These are phyloP conservation scores for Ips typographus DNA, from an alignment of 1,140 invertebrate genomes.

Conservation along the genomic window DNA sequence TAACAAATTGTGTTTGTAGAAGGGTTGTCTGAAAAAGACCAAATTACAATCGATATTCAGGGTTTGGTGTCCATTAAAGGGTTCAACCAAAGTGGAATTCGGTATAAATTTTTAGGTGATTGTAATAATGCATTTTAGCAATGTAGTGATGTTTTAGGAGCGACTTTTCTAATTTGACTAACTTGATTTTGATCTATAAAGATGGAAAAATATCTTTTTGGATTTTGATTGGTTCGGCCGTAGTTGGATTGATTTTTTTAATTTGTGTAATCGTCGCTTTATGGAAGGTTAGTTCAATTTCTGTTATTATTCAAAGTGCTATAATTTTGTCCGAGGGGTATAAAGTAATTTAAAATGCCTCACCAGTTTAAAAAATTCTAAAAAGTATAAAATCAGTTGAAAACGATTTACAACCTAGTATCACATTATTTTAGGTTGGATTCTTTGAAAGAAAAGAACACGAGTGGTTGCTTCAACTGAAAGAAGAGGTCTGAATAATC, in stretches of 20 bases:
- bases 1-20: neutral
- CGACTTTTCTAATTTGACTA: slow-evolving; percentile 2
- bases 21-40: neutral
- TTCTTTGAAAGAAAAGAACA: slow-evolving; percentile 23
- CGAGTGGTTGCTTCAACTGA: slow-evolving; percentile 3
- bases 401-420: neutral
- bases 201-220: slow-evolving; percentile 7
- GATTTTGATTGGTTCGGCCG: slow-evolving; percentile 20
- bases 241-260: slow-evolving; percentile 16
- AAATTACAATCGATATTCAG: neutral
- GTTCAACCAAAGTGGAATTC: slow-evolving; percentile 9
- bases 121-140: neutral
- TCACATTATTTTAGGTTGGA: slow-evolving; percentile 9
- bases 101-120: slow-evolving; percentile 6
- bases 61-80: neutral
- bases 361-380: too few relatives aligned
- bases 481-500: slow-evolving; percentile 2
- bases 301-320: neutral
- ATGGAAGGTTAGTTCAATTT: neutral
- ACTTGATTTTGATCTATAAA: slow-evolving; percentile 5
- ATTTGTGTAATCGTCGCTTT: slow-evolving; percentile 9
- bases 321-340: neutral
- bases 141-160: slow-evolving; percentile 6
- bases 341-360: slow-evolving; percentile 2
- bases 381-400: too few relatives aligned